Evolutionary conservation across 2,888 invertebrate genomes (phyloP), one percentile per base, ranked within the genome.

Genomic region (Agrenia bidenticulata): DNA sequence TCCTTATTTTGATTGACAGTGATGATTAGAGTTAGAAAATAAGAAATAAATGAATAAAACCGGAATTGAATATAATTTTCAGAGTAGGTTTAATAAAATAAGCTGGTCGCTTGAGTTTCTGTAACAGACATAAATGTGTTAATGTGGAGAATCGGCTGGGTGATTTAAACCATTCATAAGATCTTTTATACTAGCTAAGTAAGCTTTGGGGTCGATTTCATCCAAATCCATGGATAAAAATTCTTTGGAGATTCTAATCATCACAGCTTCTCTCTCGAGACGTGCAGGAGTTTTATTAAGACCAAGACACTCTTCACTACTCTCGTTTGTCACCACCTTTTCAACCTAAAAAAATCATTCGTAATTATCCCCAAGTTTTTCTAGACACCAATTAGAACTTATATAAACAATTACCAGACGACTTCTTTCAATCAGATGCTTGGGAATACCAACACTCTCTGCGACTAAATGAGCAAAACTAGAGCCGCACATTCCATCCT

Each of bases 391-490:
- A n/a, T n/a, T n/a, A n/a, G n/a, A n/a, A n/a, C n/a, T n/a, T n/a
- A n/a, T n/a, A n/a, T n/a, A n/a, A n/a, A n/a, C n/a, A n/a, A n/a
- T 45, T 45, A 45, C 45, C 4, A 45, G 5, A 15, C n/a, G 45
- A 0, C 87, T 86, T 54, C 89, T 80, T 1, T 80, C 75, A 1
- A 88, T 79, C 7, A 88, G 78, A 0, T 78, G 74, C 1, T 77
- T 70, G 15, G 83, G 81, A 5, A 89, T 78, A 0, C 88, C 89
- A 57, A 84, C 83, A 59, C 82, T 81, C 15, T 79, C 80, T 0
- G 90, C 89, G 53, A 88, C 86, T 53, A 85, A 83, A 61, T 84
- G 83, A 13, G 90, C 89, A 78, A 86, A 87, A 79, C 90, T 89
- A 54, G 80, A 79, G 19, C 80, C 79, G 0, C 85, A 84, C 54